These are phyloP conservation scores for Lonchura striata DNA, from an alignment of 2,113 vertebrate species.

Conservation along the genomic window DNA sequence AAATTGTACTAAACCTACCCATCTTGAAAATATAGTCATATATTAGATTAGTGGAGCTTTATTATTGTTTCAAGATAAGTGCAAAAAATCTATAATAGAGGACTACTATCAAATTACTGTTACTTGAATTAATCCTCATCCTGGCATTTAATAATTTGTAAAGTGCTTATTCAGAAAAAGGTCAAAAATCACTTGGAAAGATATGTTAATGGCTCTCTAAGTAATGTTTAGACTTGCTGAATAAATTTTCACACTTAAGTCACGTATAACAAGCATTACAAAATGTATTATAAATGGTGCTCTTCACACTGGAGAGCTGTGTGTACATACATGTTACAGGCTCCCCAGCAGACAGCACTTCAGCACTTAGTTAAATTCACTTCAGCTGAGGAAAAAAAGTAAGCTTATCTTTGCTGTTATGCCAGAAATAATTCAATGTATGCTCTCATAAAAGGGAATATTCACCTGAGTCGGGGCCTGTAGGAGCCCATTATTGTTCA, in stretches of 20 bases:
- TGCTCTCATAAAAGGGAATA: neutral
- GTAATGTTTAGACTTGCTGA: slow-evolving; percentile 52
- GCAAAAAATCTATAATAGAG: slow-evolving; percentile 3
- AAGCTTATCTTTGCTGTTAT: neutral
- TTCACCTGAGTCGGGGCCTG: neutral
- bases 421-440: neutral
- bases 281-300: slow-evolving; percentile 11
- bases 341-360: neutral
- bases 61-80: slow-evolving; percentile 16
- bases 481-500: neutral
- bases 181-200: slow-evolving; percentile 71
- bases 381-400: neutral
- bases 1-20: neutral
- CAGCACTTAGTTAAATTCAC: neutral
- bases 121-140: slow-evolving; percentile 60
- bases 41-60: neutral
- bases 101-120: slow-evolving; percentile 34
- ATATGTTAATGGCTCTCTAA: slow-evolving; percentile 66
- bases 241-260: slow-evolving; percentile 62
- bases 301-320: neutral
- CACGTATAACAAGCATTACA: slow-evolving; percentile 50
- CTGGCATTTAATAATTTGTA: slow-evolving; percentile 65
- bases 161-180: slow-evolving; percentile 70
- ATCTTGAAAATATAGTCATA: neutral
- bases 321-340: neutral